These are phyloP conservation scores for Meiosimyza decipiens DNA, from an alignment of 2,888 invertebrate species.

Conservation along the genomic window DNA sequence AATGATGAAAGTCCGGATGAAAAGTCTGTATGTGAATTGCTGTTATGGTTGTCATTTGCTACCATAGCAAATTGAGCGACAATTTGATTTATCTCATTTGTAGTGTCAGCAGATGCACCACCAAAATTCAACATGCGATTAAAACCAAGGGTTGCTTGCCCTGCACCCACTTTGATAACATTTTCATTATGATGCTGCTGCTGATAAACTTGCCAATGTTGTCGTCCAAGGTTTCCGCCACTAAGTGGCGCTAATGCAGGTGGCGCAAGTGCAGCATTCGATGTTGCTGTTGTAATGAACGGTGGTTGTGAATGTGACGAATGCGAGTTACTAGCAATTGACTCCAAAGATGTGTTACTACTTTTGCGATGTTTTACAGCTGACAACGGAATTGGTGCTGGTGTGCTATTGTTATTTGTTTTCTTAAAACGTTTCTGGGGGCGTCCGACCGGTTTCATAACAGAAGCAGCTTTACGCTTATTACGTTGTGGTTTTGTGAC, in stretches of 20 bases:
- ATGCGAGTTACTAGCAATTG: slow-evolving; percentile 63
- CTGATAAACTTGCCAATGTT: slow-evolving; percentile 26
- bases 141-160: slow-evolving; percentile 19
- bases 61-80: slow-evolving; percentile 52
- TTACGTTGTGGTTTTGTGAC: slow-evolving; percentile 32
- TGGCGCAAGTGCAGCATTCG: slow-evolving; percentile 45
- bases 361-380: slow-evolving; percentile 60
- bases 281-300: slow-evolving; percentile 29
- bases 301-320: slow-evolving; percentile 53
- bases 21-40: slow-evolving; percentile 54
- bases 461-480: slow-evolving; percentile 52
- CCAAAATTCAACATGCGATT: slow-evolving; percentile 47
- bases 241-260: slow-evolving; percentile 57
- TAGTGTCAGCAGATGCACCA: slow-evolving; percentile 4
- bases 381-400: slow-evolving; percentile 47
- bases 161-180: not conserved
- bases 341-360: slow-evolving; percentile 63
- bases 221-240: slow-evolving; percentile 35
- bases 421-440: slow-evolving; percentile 72
- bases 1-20: slow-evolving; percentile 50
- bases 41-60: slow-evolving; percentile 46
- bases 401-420: slow-evolving; percentile 36
- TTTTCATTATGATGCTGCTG: slow-evolving; percentile 38
- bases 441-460: slow-evolving; percentile 61
- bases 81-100: slow-evolving; percentile 57